phyloP scores from a whole-genome alignment of 2,888 invertebrate genomes.

The Acronicta aceris region DNA sequence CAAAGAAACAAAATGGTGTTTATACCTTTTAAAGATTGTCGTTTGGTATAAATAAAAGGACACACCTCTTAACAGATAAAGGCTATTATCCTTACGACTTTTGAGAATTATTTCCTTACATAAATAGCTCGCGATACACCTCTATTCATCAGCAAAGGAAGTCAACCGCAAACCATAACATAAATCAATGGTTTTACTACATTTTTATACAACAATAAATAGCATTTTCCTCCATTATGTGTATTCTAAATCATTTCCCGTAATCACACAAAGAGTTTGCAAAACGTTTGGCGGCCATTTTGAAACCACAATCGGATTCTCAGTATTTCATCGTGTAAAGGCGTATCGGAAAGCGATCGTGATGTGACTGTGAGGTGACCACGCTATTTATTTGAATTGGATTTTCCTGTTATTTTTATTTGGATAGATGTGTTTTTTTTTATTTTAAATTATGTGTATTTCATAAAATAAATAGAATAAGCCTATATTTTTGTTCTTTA shows the following conservation, averaged over 20 bases:
- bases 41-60: too few relatives aligned
- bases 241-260: conserved; percentile 58
- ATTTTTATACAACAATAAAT: conserved; percentile 34
- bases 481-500: too few relatives aligned
- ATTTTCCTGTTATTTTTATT: conserved; percentile 11
- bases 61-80: too few relatives aligned
- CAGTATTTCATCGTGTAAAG: conserved; percentile 66
- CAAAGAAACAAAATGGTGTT: too few relatives aligned
- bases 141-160: background rate
- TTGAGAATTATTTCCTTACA: background rate
- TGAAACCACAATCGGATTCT: conserved; percentile 73
- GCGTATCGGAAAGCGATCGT: conserved; percentile 53
- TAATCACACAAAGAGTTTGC: conserved; percentile 57
- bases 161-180: conserved; percentile 24
- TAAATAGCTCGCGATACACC: conserved; percentile 10
- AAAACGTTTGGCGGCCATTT: conserved; percentile 59
- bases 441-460: too few relatives aligned
- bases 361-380: conserved; percentile 42
- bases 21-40: too few relatives aligned
- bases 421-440: too few relatives aligned
- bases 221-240: conserved; percentile 39
- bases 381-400: conserved; percentile 12
- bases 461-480: too few relatives aligned
- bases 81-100: background rate
- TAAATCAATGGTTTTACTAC: conserved; percentile 30